phyloP scores from a whole-genome alignment of 2,113 vertebrate species.

The Puma concolor region DNA sequence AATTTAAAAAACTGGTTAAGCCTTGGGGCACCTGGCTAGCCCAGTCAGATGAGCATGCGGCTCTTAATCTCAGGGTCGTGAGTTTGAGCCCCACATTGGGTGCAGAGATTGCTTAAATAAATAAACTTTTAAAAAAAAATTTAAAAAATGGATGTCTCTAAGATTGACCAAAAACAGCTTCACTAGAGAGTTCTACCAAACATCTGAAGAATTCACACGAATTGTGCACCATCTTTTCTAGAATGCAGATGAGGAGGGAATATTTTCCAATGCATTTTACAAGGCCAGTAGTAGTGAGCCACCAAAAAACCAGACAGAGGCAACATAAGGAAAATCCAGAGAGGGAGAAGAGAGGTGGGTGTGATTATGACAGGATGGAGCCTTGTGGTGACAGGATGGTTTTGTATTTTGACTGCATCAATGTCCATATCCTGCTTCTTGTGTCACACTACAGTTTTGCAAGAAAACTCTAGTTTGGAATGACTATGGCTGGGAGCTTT shows the following conservation, averaged over 20 bases:
- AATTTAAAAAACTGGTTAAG: conserved; percentile 15
- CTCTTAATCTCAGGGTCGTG: not conserved
- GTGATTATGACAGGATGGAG: not conserved
- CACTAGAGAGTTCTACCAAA: not conserved
- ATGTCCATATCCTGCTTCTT: not conserved
- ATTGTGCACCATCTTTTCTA: conserved; percentile 9
- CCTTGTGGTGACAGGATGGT: not conserved
- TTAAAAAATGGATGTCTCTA: not conserved
- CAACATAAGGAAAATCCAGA: not conserved
- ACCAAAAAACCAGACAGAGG: not conserved
- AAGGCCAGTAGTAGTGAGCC: not conserved
- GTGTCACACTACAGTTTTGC: not conserved
- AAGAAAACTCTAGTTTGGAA: not conserved
- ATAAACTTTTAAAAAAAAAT: not conserved
- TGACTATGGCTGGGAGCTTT: not conserved
- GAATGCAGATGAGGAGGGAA: not conserved
- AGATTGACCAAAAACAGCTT: not conserved
- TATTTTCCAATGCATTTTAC: conserved; percentile 30
- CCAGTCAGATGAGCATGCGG: not conserved
- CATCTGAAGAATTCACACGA: conserved; percentile 20
- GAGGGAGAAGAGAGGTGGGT: not conserved
- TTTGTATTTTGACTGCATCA: not conserved
- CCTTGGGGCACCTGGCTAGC: not conserved
- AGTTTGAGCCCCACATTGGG: not conserved
- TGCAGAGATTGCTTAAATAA: not conserved